phyloP scores from a whole-genome alignment of 2,113 vertebrate genomes.

The Rhinopomastus cyanomelas region DNA sequence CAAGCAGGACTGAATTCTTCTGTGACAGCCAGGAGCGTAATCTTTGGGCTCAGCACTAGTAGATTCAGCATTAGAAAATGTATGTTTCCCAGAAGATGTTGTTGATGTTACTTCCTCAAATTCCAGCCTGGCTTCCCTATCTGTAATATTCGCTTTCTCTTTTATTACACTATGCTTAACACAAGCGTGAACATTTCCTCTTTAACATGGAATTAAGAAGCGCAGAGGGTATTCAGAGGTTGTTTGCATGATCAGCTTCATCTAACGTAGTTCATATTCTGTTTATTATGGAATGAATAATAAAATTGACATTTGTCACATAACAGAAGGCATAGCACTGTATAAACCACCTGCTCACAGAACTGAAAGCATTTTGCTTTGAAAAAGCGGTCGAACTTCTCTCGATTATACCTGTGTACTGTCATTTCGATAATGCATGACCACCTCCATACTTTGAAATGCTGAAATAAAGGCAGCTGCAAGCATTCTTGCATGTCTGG shows the following conservation, averaged over 20 bases:
- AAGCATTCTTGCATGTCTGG: not conserved
- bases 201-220: not conserved
- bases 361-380: not conserved
- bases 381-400: conserved; percentile 7
- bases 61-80: not conserved
- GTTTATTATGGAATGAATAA: not conserved
- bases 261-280: not conserved
- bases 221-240: not conserved
- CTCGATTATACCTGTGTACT: not conserved
- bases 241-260: not conserved
- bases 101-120: not conserved
- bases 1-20: not conserved
- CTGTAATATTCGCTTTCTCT: not conserved
- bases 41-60: not conserved
- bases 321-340: not conserved
- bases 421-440: conserved; percentile 13
- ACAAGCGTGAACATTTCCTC: not conserved
- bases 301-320: not conserved
- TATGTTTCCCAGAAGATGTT: not conserved
- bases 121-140: not conserved
- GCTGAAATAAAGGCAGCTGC: not conserved
- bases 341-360: not conserved
- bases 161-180: not conserved
- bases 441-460: not conserved
- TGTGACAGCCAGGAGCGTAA: not conserved